Conservation (phyloP, 2,113 vertebrate genomes). For the Microtus richardsoni region DNA sequence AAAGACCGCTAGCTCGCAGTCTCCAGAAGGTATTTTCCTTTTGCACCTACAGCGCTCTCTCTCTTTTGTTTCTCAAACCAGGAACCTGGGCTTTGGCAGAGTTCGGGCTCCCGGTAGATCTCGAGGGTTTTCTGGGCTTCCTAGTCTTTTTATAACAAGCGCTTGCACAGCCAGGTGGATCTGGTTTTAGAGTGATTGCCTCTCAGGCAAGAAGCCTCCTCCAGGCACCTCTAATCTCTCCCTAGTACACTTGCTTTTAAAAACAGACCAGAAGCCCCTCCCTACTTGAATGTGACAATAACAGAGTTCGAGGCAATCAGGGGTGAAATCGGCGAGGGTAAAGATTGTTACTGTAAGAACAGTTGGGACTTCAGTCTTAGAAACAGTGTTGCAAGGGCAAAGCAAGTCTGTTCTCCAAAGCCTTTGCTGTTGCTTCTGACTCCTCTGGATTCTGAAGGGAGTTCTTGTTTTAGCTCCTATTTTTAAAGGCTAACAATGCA, state of each 20-base stretch:
- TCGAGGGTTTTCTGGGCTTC: neutral
- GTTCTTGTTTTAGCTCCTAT: conserved; percentile 19
- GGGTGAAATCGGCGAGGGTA: neutral
- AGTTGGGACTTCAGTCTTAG: neutral
- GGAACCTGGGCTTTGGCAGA: neutral
- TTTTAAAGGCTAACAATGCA: conserved; percentile 30
- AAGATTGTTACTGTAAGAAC: neutral
- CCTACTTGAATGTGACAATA: conserved; percentile 24
- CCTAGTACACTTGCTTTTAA: conserved; percentile 1
- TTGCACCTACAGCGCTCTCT: neutral
- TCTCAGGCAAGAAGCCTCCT: neutral
- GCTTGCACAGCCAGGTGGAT: neutral
- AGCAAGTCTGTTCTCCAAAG: neutral
- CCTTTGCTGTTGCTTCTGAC: neutral
- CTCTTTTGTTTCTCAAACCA: conserved; percentile 7
- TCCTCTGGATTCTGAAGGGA: neutral
- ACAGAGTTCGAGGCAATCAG: neutral
- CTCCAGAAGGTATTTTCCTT: neutral
- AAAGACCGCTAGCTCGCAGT: neutral
- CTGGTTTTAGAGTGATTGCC: neutral
- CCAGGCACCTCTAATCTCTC: neutral
- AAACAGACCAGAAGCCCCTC: conserved; percentile 38
- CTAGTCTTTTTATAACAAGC: neutral
- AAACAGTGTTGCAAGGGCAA: neutral
- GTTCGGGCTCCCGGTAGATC: neutral